Conservation (phyloP, 2,113 vertebrate genomes). For the Bungarus multicinctus region DNA sequence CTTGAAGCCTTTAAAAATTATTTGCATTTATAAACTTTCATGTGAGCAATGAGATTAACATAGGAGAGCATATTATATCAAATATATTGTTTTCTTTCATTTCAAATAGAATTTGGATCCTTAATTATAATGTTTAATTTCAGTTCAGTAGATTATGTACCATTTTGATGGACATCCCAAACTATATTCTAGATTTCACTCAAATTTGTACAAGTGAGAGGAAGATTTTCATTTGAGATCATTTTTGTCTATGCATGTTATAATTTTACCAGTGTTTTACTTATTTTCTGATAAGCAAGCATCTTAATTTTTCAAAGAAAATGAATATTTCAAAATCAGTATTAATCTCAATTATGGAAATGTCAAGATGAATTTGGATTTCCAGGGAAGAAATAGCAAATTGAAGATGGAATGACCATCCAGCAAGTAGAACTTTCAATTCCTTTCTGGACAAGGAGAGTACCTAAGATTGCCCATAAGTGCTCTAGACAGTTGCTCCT, state of each 20-base stretch:
- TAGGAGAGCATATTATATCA: not conserved
- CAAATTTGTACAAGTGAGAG: not conserved
- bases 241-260: not conserved
- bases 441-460: not conserved
- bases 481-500: not conserved
- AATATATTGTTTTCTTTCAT: not conserved
- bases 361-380: not conserved
- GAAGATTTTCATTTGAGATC: not conserved
- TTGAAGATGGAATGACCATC: not conserved
- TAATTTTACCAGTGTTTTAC: not conserved
- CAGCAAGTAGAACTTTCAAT: not conserved
- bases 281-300: not conserved
- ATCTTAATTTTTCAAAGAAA: not conserved
- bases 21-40: not conserved
- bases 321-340: not conserved
- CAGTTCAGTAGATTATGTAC: not conserved
- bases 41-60: not conserved
- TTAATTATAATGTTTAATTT: not conserved
- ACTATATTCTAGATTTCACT: not conserved
- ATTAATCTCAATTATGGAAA: not conserved
- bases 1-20: not conserved
- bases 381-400: not conserved
- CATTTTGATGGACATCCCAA: not conserved
- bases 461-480: not conserved
- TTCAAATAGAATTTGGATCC: not conserved